Conservation (phyloP, 37 sponge, comb jelly and placozoan genomes). For the Oscarella lobularis region DNA sequence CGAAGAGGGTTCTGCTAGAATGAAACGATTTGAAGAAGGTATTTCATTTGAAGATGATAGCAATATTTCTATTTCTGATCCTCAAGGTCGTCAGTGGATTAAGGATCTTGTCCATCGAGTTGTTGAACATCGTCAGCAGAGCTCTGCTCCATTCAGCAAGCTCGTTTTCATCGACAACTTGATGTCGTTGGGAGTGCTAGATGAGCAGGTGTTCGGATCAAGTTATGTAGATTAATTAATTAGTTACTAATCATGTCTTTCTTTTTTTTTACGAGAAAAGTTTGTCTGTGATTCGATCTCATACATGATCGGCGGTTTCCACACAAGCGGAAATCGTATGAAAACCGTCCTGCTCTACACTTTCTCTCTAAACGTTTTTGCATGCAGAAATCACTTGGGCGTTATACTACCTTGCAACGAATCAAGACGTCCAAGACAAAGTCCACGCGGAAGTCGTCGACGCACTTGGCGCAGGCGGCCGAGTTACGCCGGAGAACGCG, state of each 20-base stretch:
- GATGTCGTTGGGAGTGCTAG: too few relatives aligned
- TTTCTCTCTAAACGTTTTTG: background rate
- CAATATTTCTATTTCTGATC: background rate
- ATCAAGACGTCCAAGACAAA: conserved; percentile 37
- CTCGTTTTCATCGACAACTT: background rate
- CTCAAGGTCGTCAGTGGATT: background rate
- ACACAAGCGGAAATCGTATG: conserved; percentile 36
- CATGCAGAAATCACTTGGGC: conserved; percentile 21
- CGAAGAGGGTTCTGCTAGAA: background rate
- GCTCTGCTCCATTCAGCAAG: background rate
- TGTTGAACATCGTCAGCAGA: background rate
- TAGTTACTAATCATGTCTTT: too few relatives aligned
- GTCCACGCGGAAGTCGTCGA: conserved; percentile 25
- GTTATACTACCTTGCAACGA: conserved; percentile 28
- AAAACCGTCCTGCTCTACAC: background rate
- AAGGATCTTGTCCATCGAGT: background rate
- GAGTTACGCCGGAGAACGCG: background rate
- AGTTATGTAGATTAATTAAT: too few relatives aligned
- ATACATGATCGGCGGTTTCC: conserved; percentile 81
- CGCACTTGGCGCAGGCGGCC: background rate
- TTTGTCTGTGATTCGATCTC: conserved; percentile 11
- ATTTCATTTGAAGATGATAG: background rate
- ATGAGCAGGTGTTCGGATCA: background rate
- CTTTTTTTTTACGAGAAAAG: too few relatives aligned
- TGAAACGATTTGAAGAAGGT: background rate